Base-by-base conservation (phyloP, 2,888 invertebrate species). In the Therioaphis trifolii region DNA sequence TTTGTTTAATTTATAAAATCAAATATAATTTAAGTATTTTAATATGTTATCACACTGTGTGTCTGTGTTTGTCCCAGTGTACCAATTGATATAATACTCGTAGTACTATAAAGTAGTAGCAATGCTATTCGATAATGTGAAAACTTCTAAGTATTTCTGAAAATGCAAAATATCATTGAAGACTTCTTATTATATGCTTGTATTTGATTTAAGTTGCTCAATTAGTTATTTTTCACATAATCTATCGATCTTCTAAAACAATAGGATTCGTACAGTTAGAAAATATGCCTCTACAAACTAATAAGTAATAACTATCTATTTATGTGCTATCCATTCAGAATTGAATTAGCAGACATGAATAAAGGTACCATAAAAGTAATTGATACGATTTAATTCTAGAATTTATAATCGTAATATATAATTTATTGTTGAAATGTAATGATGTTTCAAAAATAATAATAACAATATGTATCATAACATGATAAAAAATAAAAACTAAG, bases 171-270 rank as follows among this genome's bases (percentile, higher is more conserved):
- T 35, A 35, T 35, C 35, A 35, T 35, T 35, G 35, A 3, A 35
- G 7, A 35, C 35, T 35, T 35, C 7, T 35, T 35, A 5, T 35
- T 69, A 43, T 43, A 40, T 46, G 12, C 24, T 61, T 61, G 11
- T 14, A 27, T 27, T 61, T 61, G 14, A 27, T 35, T 74, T n/a
- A 55, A n/a, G 7, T 55, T n/a, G n/a, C 4, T 18, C 52, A 35
- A 55, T 52, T 55, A 3, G 29, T 74, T 74, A 15, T 24, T 40
- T 74, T 35, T 35, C 11, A 11, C 21, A 1, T 35, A 55, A 55
- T 55, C 35, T 55, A 21, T 40, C 55, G 55, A 58, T 74, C 24
- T 74, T 40, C 35, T 40, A 55, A 55, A 55, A 40, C 21, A 55
- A 24, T 40, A 21, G 21, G 21, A 58, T 24, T 0, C 11, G 21